Percentiles rank a stretch among this genome's conserved stretches.
phyloP scores from a whole-genome alignment of 1,140 invertebrate genomes.

The Notospermus geniculatus region DNA sequence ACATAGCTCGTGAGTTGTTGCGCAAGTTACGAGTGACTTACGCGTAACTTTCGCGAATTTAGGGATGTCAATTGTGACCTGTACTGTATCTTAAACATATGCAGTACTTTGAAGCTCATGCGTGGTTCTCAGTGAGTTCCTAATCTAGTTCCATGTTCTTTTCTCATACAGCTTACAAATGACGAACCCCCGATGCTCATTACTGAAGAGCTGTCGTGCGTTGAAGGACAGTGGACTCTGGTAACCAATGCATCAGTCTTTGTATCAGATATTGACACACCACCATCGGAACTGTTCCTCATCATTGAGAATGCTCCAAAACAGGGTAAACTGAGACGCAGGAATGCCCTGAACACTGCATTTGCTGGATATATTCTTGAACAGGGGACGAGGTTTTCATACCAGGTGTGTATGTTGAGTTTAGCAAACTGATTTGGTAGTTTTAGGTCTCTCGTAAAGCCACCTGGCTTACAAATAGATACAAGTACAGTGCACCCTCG shows the following conservation, averaged over 20 bases:
- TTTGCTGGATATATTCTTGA: conserved; percentile 10
- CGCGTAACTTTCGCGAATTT: no score
- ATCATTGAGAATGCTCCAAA: conserved; percentile 31
- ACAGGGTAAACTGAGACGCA: conserved; percentile 28
- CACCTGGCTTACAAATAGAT: no score
- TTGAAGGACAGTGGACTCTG: conserved; percentile 32
- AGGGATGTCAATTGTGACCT: no score
- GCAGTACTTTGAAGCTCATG: no score
- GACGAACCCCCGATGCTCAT: conserved; percentile 43
- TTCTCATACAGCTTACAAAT: conserved; percentile 35
- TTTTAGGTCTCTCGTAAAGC: no score
- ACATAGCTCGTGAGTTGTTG: no score
- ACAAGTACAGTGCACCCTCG: no score
- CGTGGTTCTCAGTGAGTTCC: no score
- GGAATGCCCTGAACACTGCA: background rate
- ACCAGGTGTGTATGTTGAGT: no score
- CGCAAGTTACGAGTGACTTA: no score
- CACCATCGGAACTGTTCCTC: conserved; percentile 36
- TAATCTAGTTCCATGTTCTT: background rate
- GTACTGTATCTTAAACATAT: no score
- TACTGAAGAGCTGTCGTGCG: conserved; percentile 41
- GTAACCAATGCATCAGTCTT: conserved; percentile 45
- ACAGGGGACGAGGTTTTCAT: conserved; percentile 30
- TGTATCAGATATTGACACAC: conserved; percentile 43
- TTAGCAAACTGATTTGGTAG: no score